Base-by-base conservation (phyloP, 2,113 vertebrate genomes). In the Pelvicachromis taeniatus region DNA sequence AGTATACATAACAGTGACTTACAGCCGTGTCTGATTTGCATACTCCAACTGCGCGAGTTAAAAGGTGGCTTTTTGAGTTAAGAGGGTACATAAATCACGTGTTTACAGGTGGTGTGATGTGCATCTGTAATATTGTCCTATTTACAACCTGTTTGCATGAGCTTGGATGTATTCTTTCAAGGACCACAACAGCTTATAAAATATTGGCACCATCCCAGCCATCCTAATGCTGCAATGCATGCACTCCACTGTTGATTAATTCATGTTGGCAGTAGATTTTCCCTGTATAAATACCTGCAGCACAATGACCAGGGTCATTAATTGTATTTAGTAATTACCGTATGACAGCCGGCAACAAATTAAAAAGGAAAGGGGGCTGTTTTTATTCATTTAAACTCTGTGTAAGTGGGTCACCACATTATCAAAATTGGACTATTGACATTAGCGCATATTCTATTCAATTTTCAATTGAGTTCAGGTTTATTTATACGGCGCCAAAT, bases 51-150 rank as follows among this genome's bases (percentile, higher is more conserved):
- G 77, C 19, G 65, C 9, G 54, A 65, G 91, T 87, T 90, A 91
- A 92, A 89, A 88, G 89, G 87, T 91, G 73, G 87, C 86, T 92
- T 92, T 75, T 89, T 83, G 89, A 93, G 89, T 88, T 88, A 90
- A 92, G 90, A 90, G 87, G 86, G 86, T 80, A 38, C 86, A 91
- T 93, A 94, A 95, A 95, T 94, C 91, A 88, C 86, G 21, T 48
- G 81, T 90, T 88, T 6, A 50, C 78, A 16, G 58, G 73, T 87
- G 86, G 83, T 90, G 83, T 89, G 88, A 91, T 63, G 77, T 89
- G 92, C 84, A 93, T 94, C 88, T 87, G 75, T 85, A 90, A 86
- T 86, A 55, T 73, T 56, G 9, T 78, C 80, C 77, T 88, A 85
- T 94, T 94, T 93, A 89, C 87, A 88, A 80, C 75, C 87, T 65